phyloP scores from a whole-genome alignment of 2,888 invertebrate genomes.

The Geophilus truncorum region DNA sequence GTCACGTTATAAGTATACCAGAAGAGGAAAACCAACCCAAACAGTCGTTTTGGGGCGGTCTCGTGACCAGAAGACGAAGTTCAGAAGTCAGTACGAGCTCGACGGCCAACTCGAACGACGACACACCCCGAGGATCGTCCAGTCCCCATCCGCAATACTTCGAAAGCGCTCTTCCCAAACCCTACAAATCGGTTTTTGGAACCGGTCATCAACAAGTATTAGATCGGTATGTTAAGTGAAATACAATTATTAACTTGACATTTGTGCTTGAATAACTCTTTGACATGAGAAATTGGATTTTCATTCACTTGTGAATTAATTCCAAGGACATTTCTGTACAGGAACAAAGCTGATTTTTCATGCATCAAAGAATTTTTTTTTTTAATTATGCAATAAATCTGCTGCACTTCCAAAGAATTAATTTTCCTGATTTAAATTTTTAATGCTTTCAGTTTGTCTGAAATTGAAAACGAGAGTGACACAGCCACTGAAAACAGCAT shows the following conservation, averaged over 20 bases:
- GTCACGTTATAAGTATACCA: background rate
- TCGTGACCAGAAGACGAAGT: background rate
- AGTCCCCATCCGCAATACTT: background rate
- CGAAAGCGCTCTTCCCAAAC: background rate
- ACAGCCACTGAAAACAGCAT: background rate
- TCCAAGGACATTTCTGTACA: background rate
- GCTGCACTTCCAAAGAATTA: too few species aligned
- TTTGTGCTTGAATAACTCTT: background rate
- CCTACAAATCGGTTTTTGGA: slow-evolving; percentile 25
- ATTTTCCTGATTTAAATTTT: background rate
- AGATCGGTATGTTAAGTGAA: background rate
- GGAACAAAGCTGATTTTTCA: too few species aligned
- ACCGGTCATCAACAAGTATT: background rate
- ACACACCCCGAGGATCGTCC: too few species aligned
- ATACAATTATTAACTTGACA: background rate
- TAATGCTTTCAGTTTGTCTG: slow-evolving; percentile 19
- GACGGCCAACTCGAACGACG: background rate
- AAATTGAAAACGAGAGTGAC: slow-evolving; percentile 31
- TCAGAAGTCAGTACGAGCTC: background rate
- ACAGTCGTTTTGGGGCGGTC: background rate
- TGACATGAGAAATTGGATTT: background rate
- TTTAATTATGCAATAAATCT: too few species aligned
- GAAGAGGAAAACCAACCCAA: background rate
- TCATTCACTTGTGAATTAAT: background rate
- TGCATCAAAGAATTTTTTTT: too few species aligned